Conservation (phyloP, 1,140 invertebrate genomes). For the Aphis craccivora region DNA sequence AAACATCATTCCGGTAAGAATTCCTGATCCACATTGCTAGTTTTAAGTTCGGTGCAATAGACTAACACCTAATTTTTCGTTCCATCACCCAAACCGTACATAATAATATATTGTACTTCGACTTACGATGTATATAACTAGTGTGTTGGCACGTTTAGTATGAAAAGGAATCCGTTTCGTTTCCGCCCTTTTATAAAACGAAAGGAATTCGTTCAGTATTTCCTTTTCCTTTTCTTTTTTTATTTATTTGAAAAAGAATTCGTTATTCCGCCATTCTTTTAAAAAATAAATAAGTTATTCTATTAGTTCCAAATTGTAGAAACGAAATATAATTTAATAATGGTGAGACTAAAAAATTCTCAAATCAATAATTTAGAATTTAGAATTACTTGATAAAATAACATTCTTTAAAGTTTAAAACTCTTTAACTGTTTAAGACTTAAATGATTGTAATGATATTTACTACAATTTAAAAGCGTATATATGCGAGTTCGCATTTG, state of each 20-base stretch:
- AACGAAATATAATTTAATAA: background rate
- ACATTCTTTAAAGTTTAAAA: too few species aligned
- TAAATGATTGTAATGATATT: too few species aligned
- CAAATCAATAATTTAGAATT: too few species aligned
- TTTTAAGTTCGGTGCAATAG: background rate
- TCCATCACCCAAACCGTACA: background rate
- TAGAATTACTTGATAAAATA: too few species aligned
- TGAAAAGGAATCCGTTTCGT: background rate
- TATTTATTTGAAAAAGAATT: too few species aligned
- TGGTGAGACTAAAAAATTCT: background rate
- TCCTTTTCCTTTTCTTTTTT: too few species aligned
- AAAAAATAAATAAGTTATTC: too few species aligned
- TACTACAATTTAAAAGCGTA: too few species aligned
- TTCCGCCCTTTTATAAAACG: background rate
- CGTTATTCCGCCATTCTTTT: too few species aligned
- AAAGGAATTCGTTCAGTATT: background rate
- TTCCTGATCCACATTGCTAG: background rate
- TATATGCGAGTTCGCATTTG: too few species aligned
- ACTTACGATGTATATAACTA: background rate
- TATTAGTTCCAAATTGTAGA: background rate
- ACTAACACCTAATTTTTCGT: background rate
- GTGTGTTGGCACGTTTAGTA: too few species aligned
- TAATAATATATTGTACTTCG: background rate
- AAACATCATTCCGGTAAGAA: slow-evolving; percentile 50
- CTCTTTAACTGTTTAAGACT: too few species aligned